Base-by-base conservation (phyloP, 2,888 invertebrate genomes). In the Drosophila algonquin region DNA sequence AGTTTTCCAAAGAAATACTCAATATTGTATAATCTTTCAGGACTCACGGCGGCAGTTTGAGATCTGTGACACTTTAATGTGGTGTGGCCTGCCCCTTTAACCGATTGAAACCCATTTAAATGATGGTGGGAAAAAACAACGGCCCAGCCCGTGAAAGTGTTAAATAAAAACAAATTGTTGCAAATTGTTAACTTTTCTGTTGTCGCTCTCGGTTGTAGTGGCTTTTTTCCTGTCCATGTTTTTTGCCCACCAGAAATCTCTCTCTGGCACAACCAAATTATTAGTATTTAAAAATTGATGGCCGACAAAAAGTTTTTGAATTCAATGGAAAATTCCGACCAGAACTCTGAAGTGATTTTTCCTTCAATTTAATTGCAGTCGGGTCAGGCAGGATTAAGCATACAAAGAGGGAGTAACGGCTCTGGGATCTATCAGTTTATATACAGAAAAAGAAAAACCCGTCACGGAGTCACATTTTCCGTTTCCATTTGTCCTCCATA, bases 11-110 rank as follows among this genome's bases (percentile, higher is more conserved):
- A 58, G 59, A 27, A 61, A 54, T 35, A 47, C 21, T 32, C 18
- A 14, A 27, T 50, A 56, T 46, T 67, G 55, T 56, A 67, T 67
- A 67, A 51, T 67, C 50, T 67, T 35, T 27, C 21, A 10, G 64
- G 44, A 40, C n/a, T n/a, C n/a, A n/a, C n/a, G n/a, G n/a, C n/a
- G n/a, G n/a, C n/a, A n/a, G n/a, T n/a, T 40, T 6, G 14, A n/a
- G 3, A 40, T 40, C 40, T 6, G 40, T 40, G 40, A 40, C 45
- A 51, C 67, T 67, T 67, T 67, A 67, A 67, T 56, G 27, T 56
- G 6, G 32, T 46, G n/a, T 35, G 18, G 12, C 30, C 12, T 32
- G 3, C 1, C 24, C 14, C 40, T n/a, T 40, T 40, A 40, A 40
- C 40, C 40, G 40, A n/a, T 53, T 53, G 12, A 18, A 21, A 53